phyloP scores from a whole-genome alignment of 1,140 invertebrate species.

The Drosophila trapezifrons region DNA sequence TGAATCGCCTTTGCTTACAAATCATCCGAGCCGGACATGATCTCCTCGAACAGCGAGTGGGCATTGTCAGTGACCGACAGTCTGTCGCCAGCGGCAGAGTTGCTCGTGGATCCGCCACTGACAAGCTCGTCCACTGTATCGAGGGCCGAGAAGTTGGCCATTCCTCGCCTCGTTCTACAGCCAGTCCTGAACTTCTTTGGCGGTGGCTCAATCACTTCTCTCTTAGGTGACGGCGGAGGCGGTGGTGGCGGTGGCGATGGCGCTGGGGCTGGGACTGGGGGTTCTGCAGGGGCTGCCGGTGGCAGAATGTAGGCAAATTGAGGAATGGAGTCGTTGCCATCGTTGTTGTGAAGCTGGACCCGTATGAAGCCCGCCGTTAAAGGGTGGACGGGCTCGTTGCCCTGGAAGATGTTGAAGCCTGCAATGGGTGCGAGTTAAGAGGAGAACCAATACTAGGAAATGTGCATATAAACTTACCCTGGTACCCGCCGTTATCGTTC shows the following conservation, averaged over 20 bases:
- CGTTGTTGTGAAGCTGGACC: slow-evolving; percentile 41
- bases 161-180: slow-evolving; percentile 11
- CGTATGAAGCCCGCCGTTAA: slow-evolving; percentile 26
- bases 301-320: slow-evolving; percentile 52
- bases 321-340: slow-evolving; percentile 31
- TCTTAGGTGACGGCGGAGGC: slow-evolving; percentile 12
- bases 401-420: slow-evolving; percentile 65
- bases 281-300: neutral
- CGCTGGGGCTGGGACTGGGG: neutral
- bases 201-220: slow-evolving; percentile 6
- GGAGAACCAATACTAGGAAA: too few relatives aligned
- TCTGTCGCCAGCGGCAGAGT: slow-evolving; percentile 51
- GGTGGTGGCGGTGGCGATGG: neutral
- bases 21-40: slow-evolving; percentile 61
- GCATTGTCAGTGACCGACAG: slow-evolving; percentile 46
- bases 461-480: slow-evolving; percentile 54
- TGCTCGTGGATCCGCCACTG: slow-evolving; percentile 44
- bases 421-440: neutral
- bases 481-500: slow-evolving; percentile 68
- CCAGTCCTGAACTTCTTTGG: slow-evolving; percentile 51
- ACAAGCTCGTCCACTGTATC: slow-evolving; percentile 56
- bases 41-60: slow-evolving; percentile 60
- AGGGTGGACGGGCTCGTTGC: slow-evolving; percentile 49
- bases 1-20: slow-evolving; percentile 40
- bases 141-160: slow-evolving; percentile 21